Base-by-base conservation (phyloP, 2,888 invertebrate genomes). In the Dastarcus helophoroides region DNA sequence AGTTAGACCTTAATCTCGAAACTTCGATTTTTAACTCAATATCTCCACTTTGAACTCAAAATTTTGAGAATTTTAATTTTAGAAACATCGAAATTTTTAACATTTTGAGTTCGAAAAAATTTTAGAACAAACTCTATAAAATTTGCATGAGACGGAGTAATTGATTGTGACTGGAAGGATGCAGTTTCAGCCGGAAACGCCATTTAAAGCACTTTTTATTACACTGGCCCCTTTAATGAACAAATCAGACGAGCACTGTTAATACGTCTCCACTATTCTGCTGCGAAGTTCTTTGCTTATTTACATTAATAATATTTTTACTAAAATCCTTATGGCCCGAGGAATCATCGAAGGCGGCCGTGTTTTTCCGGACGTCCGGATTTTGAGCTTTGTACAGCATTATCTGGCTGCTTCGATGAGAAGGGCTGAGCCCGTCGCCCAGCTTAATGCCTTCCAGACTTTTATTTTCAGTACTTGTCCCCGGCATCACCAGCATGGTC, bases 321-420 rank as follows among this genome's bases (percentile, higher is more conserved):
- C 75, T 78, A 55, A 81, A 78, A 67, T 81, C 80, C 67, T 82
- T 81, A 39, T 73, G 71, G 17, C 69, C 60, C 25, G 63, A 60
- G 9, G 60, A 58, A 58, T 73, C 73, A 47, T 64, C 65, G 39
- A 64, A 64, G 3, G 72, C 69, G 37, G 80, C 79, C 29, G 83
- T 84, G 61, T 83, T 84, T 64, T 85, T 85, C 50, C 81, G 72
- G 58, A 83, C 79, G 58, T 85, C 85, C 29, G 80, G 76, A 60
- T 84, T 83, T 56, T 83, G 84, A 38, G 85, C 80, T 64, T 88
- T 86, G 63, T 82, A 84, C 39, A 84, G 67, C 58, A 78, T 64
- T 45, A 79, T 74, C 50, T 74, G 71, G 38, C 70, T 73, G 50
- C 66, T 68, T 23, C 71, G 61, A 48, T 71, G 71, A 13, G 59